Percentiles rank a stretch among this genome's conserved stretches.
Conservation (phyloP, 2,797 vertebrate genomes). For the Malacoctenus gilli region DNA sequence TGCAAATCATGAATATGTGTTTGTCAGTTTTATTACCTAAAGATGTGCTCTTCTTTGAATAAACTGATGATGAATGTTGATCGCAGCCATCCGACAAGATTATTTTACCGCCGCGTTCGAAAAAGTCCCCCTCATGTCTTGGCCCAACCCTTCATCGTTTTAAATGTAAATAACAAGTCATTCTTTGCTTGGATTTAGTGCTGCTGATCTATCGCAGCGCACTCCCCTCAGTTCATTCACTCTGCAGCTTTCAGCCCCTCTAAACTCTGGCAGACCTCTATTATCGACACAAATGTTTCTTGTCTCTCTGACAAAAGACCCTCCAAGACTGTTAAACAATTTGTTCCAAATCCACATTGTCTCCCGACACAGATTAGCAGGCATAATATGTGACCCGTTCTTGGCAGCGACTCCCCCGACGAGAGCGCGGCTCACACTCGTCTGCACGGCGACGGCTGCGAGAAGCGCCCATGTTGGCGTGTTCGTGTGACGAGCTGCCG, state of each 20-base stretch:
- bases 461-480: slow-evolving; percentile 28
- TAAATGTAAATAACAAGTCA: too few species aligned
- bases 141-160: neutral
- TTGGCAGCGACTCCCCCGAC: slow-evolving; percentile 13
- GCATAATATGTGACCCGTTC: slow-evolving; percentile 21
- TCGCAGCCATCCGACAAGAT: neutral
- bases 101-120: neutral
- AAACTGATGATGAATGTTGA: slow-evolving; percentile 15
- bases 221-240: slow-evolving; percentile 6
- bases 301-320: slow-evolving; percentile 32
- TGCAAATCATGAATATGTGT: slow-evolving; percentile 10
- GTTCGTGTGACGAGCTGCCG: slow-evolving; percentile 28
- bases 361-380: slow-evolving; percentile 8
- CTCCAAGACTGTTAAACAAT: slow-evolving; percentile 22
- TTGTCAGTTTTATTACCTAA: slow-evolving; percentile 9
- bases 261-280: slow-evolving; percentile 6
- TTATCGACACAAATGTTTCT: slow-evolving; percentile 6
- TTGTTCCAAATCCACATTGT: slow-evolving; percentile 28
- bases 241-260: slow-evolving; percentile 2
- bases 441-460: slow-evolving; percentile 26
- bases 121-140: neutral
- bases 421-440: slow-evolving; percentile 19
- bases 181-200: neutral
- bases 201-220: neutral
- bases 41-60: slow-evolving; percentile 15